A percentile compares a stretch with the other conserved stretches of the same genome.
These are phyloP conservation scores for Cheilosia pagana DNA, from an alignment of 2,888 invertebrate genomes.

Conservation along the genomic window DNA sequence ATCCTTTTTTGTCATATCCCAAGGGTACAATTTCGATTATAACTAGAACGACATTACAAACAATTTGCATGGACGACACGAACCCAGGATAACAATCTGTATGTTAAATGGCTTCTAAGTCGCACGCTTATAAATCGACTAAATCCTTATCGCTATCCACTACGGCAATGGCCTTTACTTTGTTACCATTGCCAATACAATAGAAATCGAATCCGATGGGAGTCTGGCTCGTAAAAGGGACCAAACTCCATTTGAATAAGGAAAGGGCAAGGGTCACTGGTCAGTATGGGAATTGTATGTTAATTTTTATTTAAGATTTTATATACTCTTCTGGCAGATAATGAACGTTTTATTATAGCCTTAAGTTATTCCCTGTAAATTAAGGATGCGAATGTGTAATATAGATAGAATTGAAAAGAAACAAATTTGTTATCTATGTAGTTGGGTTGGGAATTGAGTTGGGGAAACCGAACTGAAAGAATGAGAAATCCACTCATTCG, in stretches of 20 bases:
- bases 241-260: constrained; percentile 15
- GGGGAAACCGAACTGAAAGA: no score
- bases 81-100: constrained; percentile 53
- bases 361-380: constrained; percentile 2
- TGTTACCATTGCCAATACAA: constrained; percentile 35
- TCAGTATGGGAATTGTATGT: constrained; percentile 30
- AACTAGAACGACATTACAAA: constrained; percentile 49
- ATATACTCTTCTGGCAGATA: background rate
- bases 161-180: background rate
- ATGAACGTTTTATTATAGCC: constrained; percentile 17
- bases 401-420: background rate
- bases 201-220: constrained; percentile 28
- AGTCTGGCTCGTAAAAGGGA: constrained; percentile 2
- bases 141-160: constrained; percentile 25
- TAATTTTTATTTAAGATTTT: constrained; percentile 15
- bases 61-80: constrained; percentile 62
- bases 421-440: no score
- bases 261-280: constrained; percentile 18
- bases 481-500: no score
- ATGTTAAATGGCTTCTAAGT: constrained; percentile 55
- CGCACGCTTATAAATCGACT: constrained; percentile 53
- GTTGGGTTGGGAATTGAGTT: no score
- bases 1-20: constrained; percentile 29
- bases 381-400: background rate
- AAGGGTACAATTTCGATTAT: constrained; percentile 56